Base-by-base conservation (phyloP, 2,797 vertebrate genomes). In the Hippoglossus hippoglossus region DNA sequence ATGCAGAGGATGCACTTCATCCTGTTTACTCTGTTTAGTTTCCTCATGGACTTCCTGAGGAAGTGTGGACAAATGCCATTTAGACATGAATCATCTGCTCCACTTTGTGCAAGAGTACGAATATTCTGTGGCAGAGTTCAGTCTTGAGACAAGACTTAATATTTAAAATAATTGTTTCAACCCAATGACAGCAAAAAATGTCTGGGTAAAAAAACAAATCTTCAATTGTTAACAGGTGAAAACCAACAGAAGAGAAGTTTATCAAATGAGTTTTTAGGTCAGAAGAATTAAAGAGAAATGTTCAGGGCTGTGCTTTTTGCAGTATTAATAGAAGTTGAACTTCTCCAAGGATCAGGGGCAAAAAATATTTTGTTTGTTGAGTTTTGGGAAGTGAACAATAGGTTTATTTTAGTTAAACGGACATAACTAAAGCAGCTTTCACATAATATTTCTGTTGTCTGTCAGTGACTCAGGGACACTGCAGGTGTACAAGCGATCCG, bases 381-480 rank as follows among this genome's bases (percentile, higher is more conserved):
- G 16, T 63, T 55, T 64, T 26, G 2, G 24, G 11, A 39, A 60
- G 19, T 39, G 1, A 44, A 44, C 15, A n/a, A 49, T 19, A 2
- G 7, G 6, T 19, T 5, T 0, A 11, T 52, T 70, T 25, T 59
- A 1, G 8, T 24, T 12, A 22, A 31, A 61, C 13, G 25, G 16
- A 58, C 3, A 34, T 39, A n/a, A 68, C 28, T 15, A 5, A 55
- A 61, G 25, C 22, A 59, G 24, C 69, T 63, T 63, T 49, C n/a
- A 28, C 3, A 2, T 21, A 12, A 69, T 19, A 15, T 28, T 28
- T 28, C 28, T 28, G 28, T 28, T 28, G 28, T n/a, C 8, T 72
- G 41, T 31, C 79, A 95, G 95, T 62, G 75, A 83, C n/a, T 89
- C 84, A 0, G 92, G 91, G n/a, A 77, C 60, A 0, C 57, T 95